Percentiles rank a stretch among this genome's conserved stretches.
Conservation (phyloP, 2,113 vertebrate species). For the Bujurquina vittata region DNA sequence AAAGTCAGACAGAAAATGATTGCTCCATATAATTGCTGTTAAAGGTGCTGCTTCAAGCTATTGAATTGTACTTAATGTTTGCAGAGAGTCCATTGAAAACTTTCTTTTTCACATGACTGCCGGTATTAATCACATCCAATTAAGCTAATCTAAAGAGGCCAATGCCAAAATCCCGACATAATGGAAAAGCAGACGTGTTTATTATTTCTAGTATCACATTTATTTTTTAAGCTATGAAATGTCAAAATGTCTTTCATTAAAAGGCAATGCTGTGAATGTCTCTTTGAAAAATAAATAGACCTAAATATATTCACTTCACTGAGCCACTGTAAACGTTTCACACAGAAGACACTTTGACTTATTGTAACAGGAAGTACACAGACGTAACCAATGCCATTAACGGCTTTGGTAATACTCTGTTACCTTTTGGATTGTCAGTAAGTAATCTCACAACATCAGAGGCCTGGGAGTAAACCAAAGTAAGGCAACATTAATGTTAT, state of each 20-base stretch:
- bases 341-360: not conserved
- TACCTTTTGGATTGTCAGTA: not conserved
- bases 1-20: not conserved
- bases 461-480: not conserved
- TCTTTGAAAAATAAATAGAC: not conserved
- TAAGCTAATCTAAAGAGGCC: not conserved
- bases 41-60: not conserved
- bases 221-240: not conserved
- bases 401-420: not conserved
- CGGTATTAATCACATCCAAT: not conserved
- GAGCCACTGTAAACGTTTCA: not conserved
- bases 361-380: constrained; percentile 1
- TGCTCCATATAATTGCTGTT: not conserved
- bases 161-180: not conserved
- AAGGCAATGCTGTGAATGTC: not conserved
- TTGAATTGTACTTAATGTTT: not conserved
- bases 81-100: not conserved
- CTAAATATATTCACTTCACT: not conserved
- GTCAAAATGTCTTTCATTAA: not conserved
- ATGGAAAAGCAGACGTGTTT: not conserved
- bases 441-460: not conserved
- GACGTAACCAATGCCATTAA: not conserved
- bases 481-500: constrained; percentile 23
- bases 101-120: not conserved
- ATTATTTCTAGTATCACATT: too few species aligned